Conservation (phyloP, 2,888 invertebrate genomes). For the Cremastinae sp. region DNA sequence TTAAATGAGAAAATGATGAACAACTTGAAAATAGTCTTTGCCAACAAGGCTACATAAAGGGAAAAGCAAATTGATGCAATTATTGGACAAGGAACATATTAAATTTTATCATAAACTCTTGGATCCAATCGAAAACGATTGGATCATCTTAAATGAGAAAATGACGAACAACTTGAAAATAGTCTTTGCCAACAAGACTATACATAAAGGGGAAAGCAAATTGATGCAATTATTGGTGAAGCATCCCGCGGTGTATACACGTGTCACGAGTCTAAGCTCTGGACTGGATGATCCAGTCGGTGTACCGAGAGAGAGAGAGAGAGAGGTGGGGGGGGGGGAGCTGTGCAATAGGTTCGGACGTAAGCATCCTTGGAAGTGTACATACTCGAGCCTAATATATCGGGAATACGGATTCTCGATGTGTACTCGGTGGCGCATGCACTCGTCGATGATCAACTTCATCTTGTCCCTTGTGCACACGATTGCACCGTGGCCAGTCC, state of each 20-base stretch:
- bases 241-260: constrained; percentile 72
- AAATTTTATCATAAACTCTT: too few relatives aligned
- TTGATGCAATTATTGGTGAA: constrained; percentile 75
- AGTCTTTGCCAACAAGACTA: not conserved
- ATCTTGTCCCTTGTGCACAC: constrained; percentile 60
- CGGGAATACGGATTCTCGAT: too few relatives aligned
- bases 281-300: too few relatives aligned
- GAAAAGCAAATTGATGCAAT: constrained; percentile 72
- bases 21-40: not conserved
- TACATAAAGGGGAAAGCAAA: constrained; percentile 49
- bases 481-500: constrained; percentile 54
- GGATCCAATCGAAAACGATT: too few relatives aligned
- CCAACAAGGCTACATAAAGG: not conserved
- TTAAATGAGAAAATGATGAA: too few relatives aligned
- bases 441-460: constrained; percentile 70
- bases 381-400: too few relatives aligned
- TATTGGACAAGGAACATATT: constrained; percentile 73
- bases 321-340: too few relatives aligned
- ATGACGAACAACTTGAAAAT: too few relatives aligned
- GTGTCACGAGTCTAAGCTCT: constrained; percentile 69
- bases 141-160: too few relatives aligned
- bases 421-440: constrained; percentile 53
- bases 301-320: too few relatives aligned
- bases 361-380: too few relatives aligned
- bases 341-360: too few relatives aligned